Base-by-base conservation (phyloP, 2,888 invertebrate species). In the Agrochola lota region DNA sequence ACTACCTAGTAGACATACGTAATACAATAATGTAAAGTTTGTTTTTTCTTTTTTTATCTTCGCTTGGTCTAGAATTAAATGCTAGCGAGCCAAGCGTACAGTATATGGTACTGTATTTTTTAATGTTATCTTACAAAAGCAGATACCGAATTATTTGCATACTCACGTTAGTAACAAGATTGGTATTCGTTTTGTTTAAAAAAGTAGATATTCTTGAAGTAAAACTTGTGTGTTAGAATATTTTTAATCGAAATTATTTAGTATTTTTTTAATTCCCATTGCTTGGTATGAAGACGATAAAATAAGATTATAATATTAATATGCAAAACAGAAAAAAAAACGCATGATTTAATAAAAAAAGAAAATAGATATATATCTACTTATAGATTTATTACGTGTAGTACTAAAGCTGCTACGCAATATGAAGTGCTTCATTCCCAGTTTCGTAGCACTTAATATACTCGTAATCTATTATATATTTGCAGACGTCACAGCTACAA, bases 31-130 rank as follows among this genome's bases (percentile, higher is more conserved):
- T 15, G 66, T 55, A 26, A 49, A 63, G 0, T 55, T 49, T 30
- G 2, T 46, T 35, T 72, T 74, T n/a, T 5, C 43, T 55, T 57
- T 69, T 73, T 26, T 70, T 52, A 23, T 52, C 30, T n/a, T 9
- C 7, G 23, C 20, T 68, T 71, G 9, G 60, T 81, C 55, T 69
- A 62, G 59, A 77, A 76, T 67, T 81, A 71, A 72, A 35, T 63
- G 74, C 59, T 55, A 23, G 23, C 30, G 23, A 78, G 64, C 71
- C 52, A 82, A 74, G 71, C 74, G 77, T 64, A 11, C 20, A 71
- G 57, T 63, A 57, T 68, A 74, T 43, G n/a, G 64, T 46, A 40
- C 20, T 43, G 46, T 7, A 26, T 52, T 74, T 63, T 75, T 63
- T 11, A 43, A 35, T 46, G 43, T 30, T 75, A 55, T 63, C 55